Conservation (phyloP, 2,113 vertebrate species). For the Rattus rattus region DNA sequence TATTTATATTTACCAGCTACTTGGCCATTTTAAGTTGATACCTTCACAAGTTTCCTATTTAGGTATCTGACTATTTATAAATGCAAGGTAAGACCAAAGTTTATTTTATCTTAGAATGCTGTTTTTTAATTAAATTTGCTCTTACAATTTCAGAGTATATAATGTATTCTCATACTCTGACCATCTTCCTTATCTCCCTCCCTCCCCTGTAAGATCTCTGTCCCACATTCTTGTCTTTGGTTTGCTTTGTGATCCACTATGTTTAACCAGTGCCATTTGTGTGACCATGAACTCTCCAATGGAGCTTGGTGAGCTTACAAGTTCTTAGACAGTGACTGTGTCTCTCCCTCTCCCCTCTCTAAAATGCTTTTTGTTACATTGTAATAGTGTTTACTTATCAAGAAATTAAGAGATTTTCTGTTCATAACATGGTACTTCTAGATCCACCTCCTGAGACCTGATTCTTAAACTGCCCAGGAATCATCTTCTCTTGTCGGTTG, state of each 20-base stretch:
- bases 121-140: slow-evolving; percentile 25
- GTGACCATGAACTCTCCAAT: not conserved
- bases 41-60: not conserved
- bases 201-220: not conserved
- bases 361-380: slow-evolving; percentile 1
- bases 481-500: slow-evolving; percentile 37
- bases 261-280: not conserved
- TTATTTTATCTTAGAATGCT: slow-evolving; percentile 24
- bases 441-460: not conserved
- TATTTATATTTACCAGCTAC: not conserved
- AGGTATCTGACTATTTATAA: slow-evolving; percentile 38
- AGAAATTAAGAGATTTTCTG: slow-evolving; percentile 11
- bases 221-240: not conserved
- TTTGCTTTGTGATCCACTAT: not conserved
- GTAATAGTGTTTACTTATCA: not conserved
- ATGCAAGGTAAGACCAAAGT: not conserved
- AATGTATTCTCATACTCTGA: not conserved
- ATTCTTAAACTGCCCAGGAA: slow-evolving; percentile 28
- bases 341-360: not conserved
- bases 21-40: slow-evolving; percentile 40
- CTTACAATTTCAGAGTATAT: not conserved
- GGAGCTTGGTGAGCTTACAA: not conserved
- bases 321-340: not conserved
- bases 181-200: not conserved
- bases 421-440: slow-evolving; percentile 30